Evolutionary conservation across 2,113 vertebrate genomes (phyloP).

Genomic region (Tiliqua scincoides): DNA sequence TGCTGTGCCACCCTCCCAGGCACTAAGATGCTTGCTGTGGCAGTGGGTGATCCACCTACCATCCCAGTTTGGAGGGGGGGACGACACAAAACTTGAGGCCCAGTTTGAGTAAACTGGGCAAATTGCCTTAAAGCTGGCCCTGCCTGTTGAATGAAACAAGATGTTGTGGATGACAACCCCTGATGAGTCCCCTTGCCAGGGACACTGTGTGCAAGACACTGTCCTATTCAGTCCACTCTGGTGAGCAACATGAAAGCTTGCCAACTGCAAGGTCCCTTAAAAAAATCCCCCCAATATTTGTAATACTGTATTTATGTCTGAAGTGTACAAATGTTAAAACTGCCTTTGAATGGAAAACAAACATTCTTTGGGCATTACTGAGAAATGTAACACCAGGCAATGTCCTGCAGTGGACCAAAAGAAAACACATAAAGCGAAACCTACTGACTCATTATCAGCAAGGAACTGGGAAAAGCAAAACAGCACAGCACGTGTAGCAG

Average conservation of each 20-base stretch:
- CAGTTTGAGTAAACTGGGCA: too few relatives aligned
- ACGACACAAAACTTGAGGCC: too few relatives aligned
- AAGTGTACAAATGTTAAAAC: background rate
- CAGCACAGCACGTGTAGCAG: background rate
- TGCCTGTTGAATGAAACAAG: background rate
- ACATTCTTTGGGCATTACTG: background rate
- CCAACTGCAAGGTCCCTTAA: background rate
- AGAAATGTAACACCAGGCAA: background rate
- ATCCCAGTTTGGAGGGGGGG: too few relatives aligned
- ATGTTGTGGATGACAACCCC: background rate
- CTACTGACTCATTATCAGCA: conserved; percentile 59
- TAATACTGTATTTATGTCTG: background rate
- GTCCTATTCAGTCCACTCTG: background rate
- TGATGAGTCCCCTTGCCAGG: background rate
- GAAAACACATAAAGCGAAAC: conserved; percentile 48
- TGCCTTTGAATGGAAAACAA: conserved; percentile 28
- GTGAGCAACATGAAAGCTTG: background rate
- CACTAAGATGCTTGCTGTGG: too few relatives aligned
- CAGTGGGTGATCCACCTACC: too few relatives aligned
- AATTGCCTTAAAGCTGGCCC: too few relatives aligned
- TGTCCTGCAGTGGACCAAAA: accelerated
- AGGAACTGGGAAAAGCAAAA: conserved; percentile 37
- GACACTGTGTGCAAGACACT: background rate
- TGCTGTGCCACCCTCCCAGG: too few relatives aligned
- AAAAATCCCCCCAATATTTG: background rate